A percentile compares a stretch with the other conserved stretches of the same genome.
phyloP scores from a whole-genome alignment of 2,888 invertebrate genomes.

The Ferrisia virgata region DNA sequence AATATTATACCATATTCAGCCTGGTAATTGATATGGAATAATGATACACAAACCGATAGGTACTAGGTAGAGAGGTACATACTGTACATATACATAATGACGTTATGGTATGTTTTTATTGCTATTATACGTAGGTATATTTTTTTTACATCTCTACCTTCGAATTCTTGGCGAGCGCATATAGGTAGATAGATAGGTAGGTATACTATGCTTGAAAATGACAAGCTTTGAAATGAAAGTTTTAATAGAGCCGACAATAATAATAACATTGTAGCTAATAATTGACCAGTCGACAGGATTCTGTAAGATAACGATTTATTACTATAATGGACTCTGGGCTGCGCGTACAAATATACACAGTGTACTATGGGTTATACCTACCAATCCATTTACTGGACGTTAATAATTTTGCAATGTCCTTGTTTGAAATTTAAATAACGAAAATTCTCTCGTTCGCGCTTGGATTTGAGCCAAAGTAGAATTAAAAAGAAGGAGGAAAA shows the following conservation, averaged over 20 bases:
- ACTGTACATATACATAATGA: no score
- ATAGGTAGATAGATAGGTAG: no score
- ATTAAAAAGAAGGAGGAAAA: no score
- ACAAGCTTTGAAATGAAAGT: constrained; percentile 2
- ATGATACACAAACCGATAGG: not conserved
- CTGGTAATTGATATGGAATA: constrained; percentile 11
- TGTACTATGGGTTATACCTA: not conserved
- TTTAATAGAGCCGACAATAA: not conserved
- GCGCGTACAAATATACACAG: not conserved
- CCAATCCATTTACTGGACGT: not conserved
- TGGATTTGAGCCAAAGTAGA: not conserved
- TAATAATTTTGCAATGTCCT: not conserved
- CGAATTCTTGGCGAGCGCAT: not conserved
- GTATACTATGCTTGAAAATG: not conserved
- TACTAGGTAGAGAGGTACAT: no score
- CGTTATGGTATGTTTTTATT: not conserved
- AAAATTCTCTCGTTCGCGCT: not conserved
- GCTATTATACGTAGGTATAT: no score
- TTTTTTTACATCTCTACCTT: no score
- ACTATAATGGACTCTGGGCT: not conserved
- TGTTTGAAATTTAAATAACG: not conserved
- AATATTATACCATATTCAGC: not conserved
- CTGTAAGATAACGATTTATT: not conserved
- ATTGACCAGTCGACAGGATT: not conserved
- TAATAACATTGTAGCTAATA: not conserved